Evolutionary conservation across 2,113 vertebrate genomes (phyloP), one percentile per base, ranked within the genome.

Genomic region (Tinamus guttatus): DNA sequence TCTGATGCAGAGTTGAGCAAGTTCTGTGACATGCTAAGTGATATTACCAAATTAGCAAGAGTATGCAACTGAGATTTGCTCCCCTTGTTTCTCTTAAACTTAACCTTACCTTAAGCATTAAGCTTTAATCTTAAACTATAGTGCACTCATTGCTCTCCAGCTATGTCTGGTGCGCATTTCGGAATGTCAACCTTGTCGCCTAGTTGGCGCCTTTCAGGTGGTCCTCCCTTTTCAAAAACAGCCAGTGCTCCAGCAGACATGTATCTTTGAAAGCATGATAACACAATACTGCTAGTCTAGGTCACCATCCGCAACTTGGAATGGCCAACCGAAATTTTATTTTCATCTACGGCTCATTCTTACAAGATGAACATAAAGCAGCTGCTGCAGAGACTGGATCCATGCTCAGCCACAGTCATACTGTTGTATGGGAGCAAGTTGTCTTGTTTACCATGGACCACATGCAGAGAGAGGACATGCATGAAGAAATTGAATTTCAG

Each of bases 401-500:
- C 64, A 54, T 74, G 9, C 32, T 45, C 40, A 81, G 0, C n/a
- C 77, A 9, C 54, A 73, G 30, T 62, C 83, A 88, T 62, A 81
- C 63, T 43, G 45, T 86, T 74, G 17, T 22, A 62, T 40, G 34
- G 32, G 59, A 94, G 59, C 6, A 83, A 87, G 27, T 24, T 85
- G 34, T 52, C 59, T 47, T 80, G 21, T 93, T 93, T 82, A 52
- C 34, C 59, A 64, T 1, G 3, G 41, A 80, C 28, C 43, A 73
- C 54, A 73, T 56, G 82, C 20, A 92, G 52, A 71, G 6, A 68
- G 41, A 90, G 58, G 52, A 77, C 73, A 32, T 45, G 73, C n/a
- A 62, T 13, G 36, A 88, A 90, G 80, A 85, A 88, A 93, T 65
- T 79, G 85, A 81, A 85, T 82, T 73, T 85, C 58, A 90, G 52